Evolutionary conservation across 2,888 invertebrate species (phyloP).

Genomic region (Marasmarcha lunaedactyla): DNA sequence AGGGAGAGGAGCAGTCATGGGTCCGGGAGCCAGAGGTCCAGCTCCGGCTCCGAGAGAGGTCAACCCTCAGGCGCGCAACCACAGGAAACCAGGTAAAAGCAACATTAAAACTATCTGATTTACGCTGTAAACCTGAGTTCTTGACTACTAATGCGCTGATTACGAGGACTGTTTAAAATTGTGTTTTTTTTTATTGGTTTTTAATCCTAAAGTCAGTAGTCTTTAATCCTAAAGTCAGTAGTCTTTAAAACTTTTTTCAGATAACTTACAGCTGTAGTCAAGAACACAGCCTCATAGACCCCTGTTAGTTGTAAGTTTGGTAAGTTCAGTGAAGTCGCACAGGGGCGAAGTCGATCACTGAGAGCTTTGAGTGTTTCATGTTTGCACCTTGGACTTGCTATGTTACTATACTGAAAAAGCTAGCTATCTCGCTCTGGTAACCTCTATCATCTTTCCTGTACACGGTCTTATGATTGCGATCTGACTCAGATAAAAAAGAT

Average conservation of each 20-base stretch:
- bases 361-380: slow-evolving; percentile 73
- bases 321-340: slow-evolving; percentile 53
- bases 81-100: slow-evolving; percentile 55
- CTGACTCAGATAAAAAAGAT: slow-evolving; percentile 45
- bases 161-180: too few relatives aligned
- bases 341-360: slow-evolving; percentile 52
- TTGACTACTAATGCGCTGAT: too few relatives aligned
- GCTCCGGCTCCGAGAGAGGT: slow-evolving; percentile 82
- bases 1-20: slow-evolving; percentile 27
- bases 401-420: slow-evolving; percentile 64
- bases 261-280: too few relatives aligned
- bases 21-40: slow-evolving; percentile 90
- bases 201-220: too few relatives aligned
- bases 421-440: slow-evolving; percentile 68
- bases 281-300: too few relatives aligned
- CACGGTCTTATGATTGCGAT: slow-evolving; percentile 61
- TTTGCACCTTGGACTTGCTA: slow-evolving; percentile 73
- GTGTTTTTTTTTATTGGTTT: slow-evolving; percentile 1
- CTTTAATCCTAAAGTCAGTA: too few relatives aligned
- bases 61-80: slow-evolving; percentile 54
- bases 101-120: not conserved
- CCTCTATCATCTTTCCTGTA: slow-evolving; percentile 68
- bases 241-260: too few relatives aligned
- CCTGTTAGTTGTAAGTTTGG: slow-evolving; percentile 47
- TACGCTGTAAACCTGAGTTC: too few relatives aligned